Percentiles rank a stretch among this genome's conserved stretches.
Conservation (phyloP, 1,140 invertebrate species). For the Drosophila prosaltans region DNA sequence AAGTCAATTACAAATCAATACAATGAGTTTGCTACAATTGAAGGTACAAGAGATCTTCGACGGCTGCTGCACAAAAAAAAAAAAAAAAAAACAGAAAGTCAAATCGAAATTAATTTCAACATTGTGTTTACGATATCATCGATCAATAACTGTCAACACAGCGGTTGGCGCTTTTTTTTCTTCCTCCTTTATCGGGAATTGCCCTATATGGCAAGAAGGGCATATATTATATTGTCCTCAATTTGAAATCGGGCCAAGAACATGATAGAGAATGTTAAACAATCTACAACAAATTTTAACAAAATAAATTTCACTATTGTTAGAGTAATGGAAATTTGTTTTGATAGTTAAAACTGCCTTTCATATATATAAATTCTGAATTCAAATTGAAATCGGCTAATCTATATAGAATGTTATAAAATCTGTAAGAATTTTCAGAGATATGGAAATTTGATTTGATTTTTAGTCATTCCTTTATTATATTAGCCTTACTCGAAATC, state of each 20-base stretch:
- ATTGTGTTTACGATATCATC: constrained; percentile 72
- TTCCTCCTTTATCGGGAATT: not conserved
- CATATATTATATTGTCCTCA: constrained; percentile 11
- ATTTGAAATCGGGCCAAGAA: not conserved
- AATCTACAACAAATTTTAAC: too few species aligned
- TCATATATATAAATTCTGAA: too few species aligned
- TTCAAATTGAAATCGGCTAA: too few species aligned
- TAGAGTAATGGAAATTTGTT: too few species aligned
- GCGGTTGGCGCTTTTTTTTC: constrained; percentile 30
- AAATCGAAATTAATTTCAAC: constrained; percentile 76
- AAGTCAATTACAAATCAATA: constrained; percentile 64
- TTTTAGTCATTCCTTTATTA: too few species aligned
- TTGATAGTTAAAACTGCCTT: too few species aligned
- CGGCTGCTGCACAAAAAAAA: constrained; percentile 18
- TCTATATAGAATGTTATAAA: too few species aligned
- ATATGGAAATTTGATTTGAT: too few species aligned
- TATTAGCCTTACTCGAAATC: too few species aligned
- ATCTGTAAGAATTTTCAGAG: too few species aligned
- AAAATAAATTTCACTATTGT: too few species aligned
- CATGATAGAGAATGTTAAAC: too few species aligned
- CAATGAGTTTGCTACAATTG: constrained; percentile 62
- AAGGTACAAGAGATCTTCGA: constrained; percentile 44
- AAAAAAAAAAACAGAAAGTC: constrained; percentile 37
- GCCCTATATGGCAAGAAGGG: not conserved
- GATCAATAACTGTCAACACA: constrained; percentile 81